Percentiles rank a stretch among this genome's conserved stretches.
Conservation (phyloP, 2,113 vertebrate genomes). For the Cyphomyrus plagiostoma region DNA sequence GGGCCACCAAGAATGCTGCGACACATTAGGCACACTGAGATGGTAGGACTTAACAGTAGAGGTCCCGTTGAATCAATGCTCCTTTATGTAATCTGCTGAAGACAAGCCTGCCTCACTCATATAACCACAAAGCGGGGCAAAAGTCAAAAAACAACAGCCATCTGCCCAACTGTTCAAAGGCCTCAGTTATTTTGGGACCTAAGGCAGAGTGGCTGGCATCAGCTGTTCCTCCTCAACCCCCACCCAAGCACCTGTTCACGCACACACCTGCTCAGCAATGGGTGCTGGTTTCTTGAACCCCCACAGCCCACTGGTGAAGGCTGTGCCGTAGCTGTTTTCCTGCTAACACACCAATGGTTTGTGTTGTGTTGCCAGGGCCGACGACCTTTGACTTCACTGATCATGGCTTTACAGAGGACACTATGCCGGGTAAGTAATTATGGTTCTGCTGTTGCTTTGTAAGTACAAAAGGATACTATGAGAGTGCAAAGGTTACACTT, state of each 20-base stretch:
- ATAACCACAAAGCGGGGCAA: constrained; percentile 9
- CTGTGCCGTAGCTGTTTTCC: neutral
- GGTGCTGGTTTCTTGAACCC: neutral
- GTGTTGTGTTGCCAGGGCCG: neutral
- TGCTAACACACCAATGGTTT: neutral
- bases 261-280: constrained; percentile 29
- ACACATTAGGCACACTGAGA: neutral
- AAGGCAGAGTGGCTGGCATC: constrained; percentile 29
- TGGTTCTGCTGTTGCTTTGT: neutral
- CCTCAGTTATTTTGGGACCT: constrained; percentile 56
- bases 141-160: constrained; percentile 43
- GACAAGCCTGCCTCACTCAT: neutral
- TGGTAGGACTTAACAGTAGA: neutral
- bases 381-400: neutral
- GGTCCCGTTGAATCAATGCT: neutral
- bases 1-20: neutral
- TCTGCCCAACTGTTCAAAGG: constrained; percentile 49
- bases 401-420: neutral
- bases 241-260: neutral
- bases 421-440: neutral
- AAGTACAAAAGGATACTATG: neutral
- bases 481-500: neutral
- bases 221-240: constrained; percentile 34
- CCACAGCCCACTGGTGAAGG: neutral
- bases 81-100: neutral